Evolutionary conservation across 2,113 vertebrate genomes (phyloP).

Genomic region (Lates calcarifer): DNA sequence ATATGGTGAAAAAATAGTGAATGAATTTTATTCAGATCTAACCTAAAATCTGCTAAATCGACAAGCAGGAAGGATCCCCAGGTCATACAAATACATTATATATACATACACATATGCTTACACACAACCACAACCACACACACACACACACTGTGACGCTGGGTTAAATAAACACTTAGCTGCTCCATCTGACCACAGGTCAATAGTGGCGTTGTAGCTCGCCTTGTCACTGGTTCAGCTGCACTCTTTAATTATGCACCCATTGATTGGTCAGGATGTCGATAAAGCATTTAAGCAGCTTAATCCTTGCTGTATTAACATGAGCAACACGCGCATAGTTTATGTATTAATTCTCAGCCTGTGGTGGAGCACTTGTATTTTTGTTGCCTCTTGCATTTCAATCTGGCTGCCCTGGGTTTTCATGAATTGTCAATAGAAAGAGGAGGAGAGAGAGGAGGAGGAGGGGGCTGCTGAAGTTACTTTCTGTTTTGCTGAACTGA

Average conservation of each 20-base stretch:
- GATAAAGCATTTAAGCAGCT: conserved; percentile 72
- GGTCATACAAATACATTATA: conserved; percentile 32
- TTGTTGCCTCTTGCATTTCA: conserved; percentile 58
- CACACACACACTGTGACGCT: conserved; percentile 1
- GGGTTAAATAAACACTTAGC: conserved; percentile 73
- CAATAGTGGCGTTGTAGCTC: conserved; percentile 36
- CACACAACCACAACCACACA: too few species aligned
- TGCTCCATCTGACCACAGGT: conserved; percentile 46
- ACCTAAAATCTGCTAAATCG: conserved; percentile 8
- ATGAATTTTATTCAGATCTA: conserved; percentile 22
- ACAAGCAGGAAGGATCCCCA: background rate
- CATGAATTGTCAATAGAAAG: conserved; percentile 44
- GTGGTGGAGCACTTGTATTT: conserved; percentile 35
- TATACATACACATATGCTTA: conserved; percentile 14
- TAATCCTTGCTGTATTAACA: conserved; percentile 71
- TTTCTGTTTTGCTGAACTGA: conserved; percentile 20
- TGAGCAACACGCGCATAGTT: conserved; percentile 57
- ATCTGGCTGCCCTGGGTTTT: conserved; percentile 15
- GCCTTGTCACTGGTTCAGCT: conserved; percentile 67
- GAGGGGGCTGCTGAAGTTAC: conserved; percentile 14
- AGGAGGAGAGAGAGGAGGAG: conserved; percentile 29
- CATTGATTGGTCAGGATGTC: conserved; percentile 67
- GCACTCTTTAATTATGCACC: conserved; percentile 71
- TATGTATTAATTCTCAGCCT: conserved; percentile 54
- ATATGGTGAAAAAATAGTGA: background rate